Conservation (phyloP, 2,797 vertebrate species). For the Selene dorsalis region DNA sequence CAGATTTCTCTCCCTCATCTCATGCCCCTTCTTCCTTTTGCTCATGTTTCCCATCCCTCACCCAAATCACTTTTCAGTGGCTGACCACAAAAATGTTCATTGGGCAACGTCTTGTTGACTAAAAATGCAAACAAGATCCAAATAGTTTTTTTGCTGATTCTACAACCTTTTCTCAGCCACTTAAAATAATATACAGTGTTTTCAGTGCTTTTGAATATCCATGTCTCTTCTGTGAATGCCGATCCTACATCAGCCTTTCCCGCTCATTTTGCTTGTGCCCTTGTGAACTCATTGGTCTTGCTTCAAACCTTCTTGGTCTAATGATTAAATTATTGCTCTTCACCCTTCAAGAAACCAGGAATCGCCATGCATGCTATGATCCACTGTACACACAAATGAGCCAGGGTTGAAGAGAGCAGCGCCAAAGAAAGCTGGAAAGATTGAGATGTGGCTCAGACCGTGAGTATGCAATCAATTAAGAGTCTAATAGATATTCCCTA, state of each 20-base stretch:
- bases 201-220: background rate
- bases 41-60: conserved; percentile 4
- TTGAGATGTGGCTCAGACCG: conserved; percentile 70
- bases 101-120: conserved; percentile 1
- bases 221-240: background rate
- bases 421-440: conserved; percentile 44
- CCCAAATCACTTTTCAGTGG: conserved; percentile 14
- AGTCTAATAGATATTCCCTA: conserved; percentile 71
- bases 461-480: conserved; percentile 76
- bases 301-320: conserved; percentile 42
- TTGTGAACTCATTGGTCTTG: conserved; percentile 42
- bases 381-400: conserved; percentile 42
- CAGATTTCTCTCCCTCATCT: background rate
- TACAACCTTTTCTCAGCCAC: background rate
- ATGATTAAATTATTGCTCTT: conserved; percentile 69
- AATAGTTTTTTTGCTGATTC: conserved; percentile 5
- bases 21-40: conserved; percentile 9
- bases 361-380: conserved; percentile 42
- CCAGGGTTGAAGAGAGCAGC: conserved; percentile 32
- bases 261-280: conserved; percentile 21
- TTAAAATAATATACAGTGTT: background rate
- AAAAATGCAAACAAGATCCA: conserved; percentile 6
- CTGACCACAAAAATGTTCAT: conserved; percentile 26
- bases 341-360: conserved; percentile 47
- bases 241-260: conserved; percentile 19